A percentile compares a stretch with the other conserved stretches of the same genome.
Conservation (phyloP, 2,113 vertebrate genomes). For the Ceyx cyanopectus region DNA sequence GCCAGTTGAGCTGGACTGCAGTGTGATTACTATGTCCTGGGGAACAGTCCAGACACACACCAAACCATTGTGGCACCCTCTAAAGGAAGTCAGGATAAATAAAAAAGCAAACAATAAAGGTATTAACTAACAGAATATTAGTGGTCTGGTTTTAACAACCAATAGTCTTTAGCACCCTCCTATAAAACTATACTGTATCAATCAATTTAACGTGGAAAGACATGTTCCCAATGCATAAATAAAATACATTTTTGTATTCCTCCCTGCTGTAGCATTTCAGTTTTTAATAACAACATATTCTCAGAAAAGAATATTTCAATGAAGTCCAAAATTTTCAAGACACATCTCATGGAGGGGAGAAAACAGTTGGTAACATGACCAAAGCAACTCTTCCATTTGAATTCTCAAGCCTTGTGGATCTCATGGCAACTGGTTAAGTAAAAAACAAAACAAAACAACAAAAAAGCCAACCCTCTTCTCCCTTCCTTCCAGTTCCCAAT, state of each 20-base stretch:
- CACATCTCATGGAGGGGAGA: not conserved
- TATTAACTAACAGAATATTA: not conserved
- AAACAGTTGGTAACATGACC: not conserved
- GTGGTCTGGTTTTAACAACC: not conserved
- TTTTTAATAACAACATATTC: not conserved
- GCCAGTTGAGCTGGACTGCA: constrained; percentile 76
- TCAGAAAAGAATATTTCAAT: not conserved
- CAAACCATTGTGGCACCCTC: constrained; percentile 95
- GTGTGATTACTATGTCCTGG: constrained; percentile 76
- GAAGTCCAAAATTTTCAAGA: not conserved
- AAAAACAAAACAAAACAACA: not conserved
- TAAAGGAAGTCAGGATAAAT: constrained; percentile 62
- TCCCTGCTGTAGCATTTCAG: not conserved
- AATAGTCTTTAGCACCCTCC: not conserved
- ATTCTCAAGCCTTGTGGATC: not conserved
- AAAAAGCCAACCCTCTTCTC: fast-evolving
- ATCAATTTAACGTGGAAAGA: not conserved
- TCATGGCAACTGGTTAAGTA: not conserved
- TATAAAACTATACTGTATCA: not conserved
- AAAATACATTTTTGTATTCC: not conserved
- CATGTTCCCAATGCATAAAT: not conserved
- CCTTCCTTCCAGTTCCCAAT: not conserved
- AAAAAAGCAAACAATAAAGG: not conserved
- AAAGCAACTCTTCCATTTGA: not conserved
- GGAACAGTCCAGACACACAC: constrained; percentile 95